Base-by-base conservation (phyloP, 35 echinoderm and acorn worm genomes). In the Nesometra sesokonis region DNA sequence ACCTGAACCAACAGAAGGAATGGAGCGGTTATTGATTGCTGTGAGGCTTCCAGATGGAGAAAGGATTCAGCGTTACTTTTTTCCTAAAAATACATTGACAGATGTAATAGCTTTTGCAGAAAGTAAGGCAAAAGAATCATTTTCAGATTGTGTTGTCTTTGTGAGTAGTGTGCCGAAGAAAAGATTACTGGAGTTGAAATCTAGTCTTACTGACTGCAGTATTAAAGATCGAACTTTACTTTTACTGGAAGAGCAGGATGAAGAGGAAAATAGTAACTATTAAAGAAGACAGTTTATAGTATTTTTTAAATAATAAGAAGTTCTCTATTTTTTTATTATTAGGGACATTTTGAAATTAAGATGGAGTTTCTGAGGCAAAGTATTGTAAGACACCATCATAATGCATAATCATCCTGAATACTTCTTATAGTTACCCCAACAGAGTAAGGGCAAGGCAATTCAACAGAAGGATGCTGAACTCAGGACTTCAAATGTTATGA, bases 211-310 rank as follows among this genome's bases (percentile, higher is more conserved):
- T 76, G 85, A 80, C 15, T 85, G 79, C 30, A 77, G 80, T 33
- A 81, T 93, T 35, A 5, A 31, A 46, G 84, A 93, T 34, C 86
- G 88, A 27, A 93, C 92, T 15, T 36, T 93, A 1, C 46, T 93
- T 67, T 86, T 82, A 47, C 77, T 93, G 29, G 85, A 93, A 85
- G 92, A 90, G 76, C 77, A 87, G 76, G 88, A 93, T 91, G 89
- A 91, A 67, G 52, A 67, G 2, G 52, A 67, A 67, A 67, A 17
- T 67, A 27, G 1, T 67, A 19, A 67, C 21, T 13, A 43, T 15
- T n/a, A n/a, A n/a, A n/a, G n/a, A n/a, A n/a, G n/a, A n/a, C n/a
- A n/a, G n/a, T n/a, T n/a, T n/a, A n/a, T n/a, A n/a, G n/a, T n/a
- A n/a, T n/a, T n/a, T n/a, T n/a, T n/a, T n/a, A n/a, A n/a, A n/a